phyloP scores from a whole-genome alignment of 2,797 vertebrate species.

The Gambusia yucatana region DNA sequence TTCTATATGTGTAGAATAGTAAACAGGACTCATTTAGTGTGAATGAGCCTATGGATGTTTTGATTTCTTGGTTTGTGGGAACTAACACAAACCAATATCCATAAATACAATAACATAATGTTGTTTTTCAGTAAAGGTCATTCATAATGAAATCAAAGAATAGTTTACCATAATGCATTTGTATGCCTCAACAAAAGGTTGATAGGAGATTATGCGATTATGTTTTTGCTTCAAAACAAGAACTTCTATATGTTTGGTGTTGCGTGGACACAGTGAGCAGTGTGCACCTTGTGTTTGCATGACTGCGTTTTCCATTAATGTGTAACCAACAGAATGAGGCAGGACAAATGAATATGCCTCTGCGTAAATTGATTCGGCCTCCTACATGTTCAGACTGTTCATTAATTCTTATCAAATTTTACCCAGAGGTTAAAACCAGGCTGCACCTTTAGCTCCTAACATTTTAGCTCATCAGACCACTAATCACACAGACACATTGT shows the following conservation, averaged over 20 bases:
- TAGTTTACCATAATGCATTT: constrained; percentile 22
- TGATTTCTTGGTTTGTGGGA: constrained; percentile 14
- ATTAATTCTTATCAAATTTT: constrained; percentile 63
- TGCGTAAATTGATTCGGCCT: constrained; percentile 66
- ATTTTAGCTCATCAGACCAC: constrained; percentile 50
- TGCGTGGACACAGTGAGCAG: constrained; percentile 31
- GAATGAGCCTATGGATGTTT: constrained; percentile 20
- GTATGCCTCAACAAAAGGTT: constrained; percentile 34
- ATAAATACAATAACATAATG: constrained; percentile 20
- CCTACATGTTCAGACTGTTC: constrained; percentile 66
- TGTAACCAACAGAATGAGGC: constrained; percentile 59
- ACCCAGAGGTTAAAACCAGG: constrained; percentile 52
- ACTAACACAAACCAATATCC: constrained; percentile 16
- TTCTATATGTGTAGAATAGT: constrained; percentile 7
- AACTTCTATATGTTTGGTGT: constrained; percentile 36
- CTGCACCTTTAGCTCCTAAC: constrained; percentile 41
- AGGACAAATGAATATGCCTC: constrained; percentile 68
- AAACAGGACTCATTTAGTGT: constrained; percentile 18
- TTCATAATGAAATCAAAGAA: constrained; percentile 38
- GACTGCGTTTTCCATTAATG: constrained; percentile 75
- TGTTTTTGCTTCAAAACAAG: constrained; percentile 39
- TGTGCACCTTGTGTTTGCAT: constrained; percentile 62
- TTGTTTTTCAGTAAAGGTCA: constrained; percentile 5
- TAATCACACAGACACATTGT: constrained; percentile 53
- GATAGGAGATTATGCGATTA: constrained; percentile 23